Conservation (phyloP, 2,113 vertebrate genomes). For the Neolamprologus sp. region DNA sequence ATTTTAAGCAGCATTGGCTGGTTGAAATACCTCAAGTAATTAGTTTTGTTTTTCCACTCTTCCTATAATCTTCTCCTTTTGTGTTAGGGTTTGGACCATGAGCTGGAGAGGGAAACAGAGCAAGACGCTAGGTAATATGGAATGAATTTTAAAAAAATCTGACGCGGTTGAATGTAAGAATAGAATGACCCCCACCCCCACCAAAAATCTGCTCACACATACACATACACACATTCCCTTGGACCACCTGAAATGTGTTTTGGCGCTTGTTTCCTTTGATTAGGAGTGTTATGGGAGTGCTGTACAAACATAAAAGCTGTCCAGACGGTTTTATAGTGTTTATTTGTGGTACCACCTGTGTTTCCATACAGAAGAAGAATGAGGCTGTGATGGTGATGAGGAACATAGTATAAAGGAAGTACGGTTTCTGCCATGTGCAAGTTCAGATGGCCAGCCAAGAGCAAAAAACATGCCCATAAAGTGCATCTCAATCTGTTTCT, state of each 20-base stretch:
- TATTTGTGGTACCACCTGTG: conserved; percentile 68
- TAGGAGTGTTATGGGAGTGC: conserved; percentile 60
- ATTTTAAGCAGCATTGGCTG: conserved; percentile 62
- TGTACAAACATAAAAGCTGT: conserved; percentile 56
- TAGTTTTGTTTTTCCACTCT: conserved; percentile 67
- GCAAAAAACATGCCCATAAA: conserved; percentile 24
- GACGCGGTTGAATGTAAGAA: conserved; percentile 50
- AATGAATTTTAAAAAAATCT: conserved; percentile 43
- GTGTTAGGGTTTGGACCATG: conserved; percentile 42
- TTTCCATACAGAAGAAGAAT: conserved; percentile 54
- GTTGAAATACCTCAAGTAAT: conserved; percentile 68
- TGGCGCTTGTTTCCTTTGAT: conserved; percentile 65
- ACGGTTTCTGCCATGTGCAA: conserved; percentile 1
- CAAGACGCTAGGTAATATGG: conserved; percentile 33
- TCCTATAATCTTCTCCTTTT: conserved; percentile 60
- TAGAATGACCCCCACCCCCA: conserved; percentile 28
- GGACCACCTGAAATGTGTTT: conserved; percentile 67
- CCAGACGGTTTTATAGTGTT: conserved; percentile 60
- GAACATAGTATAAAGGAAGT: conserved; percentile 38
- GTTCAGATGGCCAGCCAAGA: background rate
- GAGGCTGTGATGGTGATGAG: conserved; percentile 35
- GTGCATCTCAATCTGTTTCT: conserved; percentile 35
- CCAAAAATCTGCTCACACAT: background rate
- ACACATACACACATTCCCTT: background rate
- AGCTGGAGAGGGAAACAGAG: conserved; percentile 12